phyloP scores from a whole-genome alignment of 2,888 invertebrate species.

The Nymphalis polychloros region DNA sequence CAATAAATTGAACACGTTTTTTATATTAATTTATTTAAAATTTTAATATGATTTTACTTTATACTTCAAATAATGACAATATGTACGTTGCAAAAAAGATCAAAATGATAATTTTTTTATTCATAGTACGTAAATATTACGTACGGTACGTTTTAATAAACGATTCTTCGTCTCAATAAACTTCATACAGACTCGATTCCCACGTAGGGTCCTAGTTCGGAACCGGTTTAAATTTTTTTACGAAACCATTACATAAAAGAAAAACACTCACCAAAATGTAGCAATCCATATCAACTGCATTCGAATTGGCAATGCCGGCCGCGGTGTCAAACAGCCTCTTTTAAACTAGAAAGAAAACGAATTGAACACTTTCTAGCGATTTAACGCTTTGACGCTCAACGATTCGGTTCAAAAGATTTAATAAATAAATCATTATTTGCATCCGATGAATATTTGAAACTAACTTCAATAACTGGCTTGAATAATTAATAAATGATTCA shows the following conservation, averaged over 20 bases:
- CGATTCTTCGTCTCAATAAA: slow-evolving; percentile 11
- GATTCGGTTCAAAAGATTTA: slow-evolving; percentile 42
- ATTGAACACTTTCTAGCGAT: slow-evolving; percentile 71
- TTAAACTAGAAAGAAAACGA: slow-evolving; percentile 76
- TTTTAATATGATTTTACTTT: too few relatives aligned
- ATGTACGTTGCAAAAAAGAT: too few relatives aligned
- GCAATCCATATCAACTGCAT: slow-evolving; percentile 56
- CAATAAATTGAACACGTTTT: too few relatives aligned
- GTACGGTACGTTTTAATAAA: not conserved
- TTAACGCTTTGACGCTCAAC: slow-evolving; percentile 57
- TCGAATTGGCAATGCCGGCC: slow-evolving; percentile 56
- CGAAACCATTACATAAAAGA: slow-evolving; percentile 40
- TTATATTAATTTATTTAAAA: too few relatives aligned
- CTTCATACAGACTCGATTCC: slow-evolving; percentile 7
- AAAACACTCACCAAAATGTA: slow-evolving; percentile 61
- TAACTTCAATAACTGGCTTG: slow-evolving; percentile 3
- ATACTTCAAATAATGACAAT: too few relatives aligned
- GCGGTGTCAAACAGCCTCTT: slow-evolving; percentile 59
- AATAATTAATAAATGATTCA: not conserved
- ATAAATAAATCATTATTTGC: slow-evolving; percentile 22
- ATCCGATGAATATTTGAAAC: slow-evolving; percentile 8
- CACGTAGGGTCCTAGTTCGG: slow-evolving; percentile 19
- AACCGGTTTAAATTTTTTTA: slow-evolving; percentile 31
- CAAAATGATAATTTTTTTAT: too few relatives aligned
- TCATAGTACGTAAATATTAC: too few relatives aligned